Base-by-base conservation (phyloP, 2,888 invertebrate genomes). In the Diloba caeruleocephala region DNA sequence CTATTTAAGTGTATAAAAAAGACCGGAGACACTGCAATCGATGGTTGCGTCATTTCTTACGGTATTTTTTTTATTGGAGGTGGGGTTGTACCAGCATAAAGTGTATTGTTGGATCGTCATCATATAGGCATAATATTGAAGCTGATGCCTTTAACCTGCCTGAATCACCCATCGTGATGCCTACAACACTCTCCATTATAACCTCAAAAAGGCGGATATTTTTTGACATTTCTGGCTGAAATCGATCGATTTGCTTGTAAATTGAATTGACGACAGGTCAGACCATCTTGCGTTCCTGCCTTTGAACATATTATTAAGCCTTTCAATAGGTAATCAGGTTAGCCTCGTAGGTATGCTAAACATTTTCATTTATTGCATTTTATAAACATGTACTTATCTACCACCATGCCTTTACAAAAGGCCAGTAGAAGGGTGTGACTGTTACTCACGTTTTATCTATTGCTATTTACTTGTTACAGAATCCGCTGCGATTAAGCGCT, bases 191-290 rank as follows among this genome's bases (percentile, higher is more conserved):
- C 15, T 32, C 54, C 9, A 10, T 33, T 1, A 23, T 14, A 21
- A 12, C 37, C 7, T 26, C 34, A 6, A 42, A 17, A n/a, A 36
- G 31, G 10, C 46, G 48, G 9, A 8, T 57, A n/a, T 42, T 17
- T 5, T 23, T 57, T n/a, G n/a, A n/a, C n/a, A 10, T 57, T 48
- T 3, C 48, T 57, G 0, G 48, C 58, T 12, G 58, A 48, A 37
- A 42, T 48, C 23, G 48, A 57, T 12, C 32, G 55, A 19, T 17
- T 57, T 2, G 23, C 56, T 7, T 46, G 37, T 12, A 14, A 19
- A 10, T 17, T 33, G 9, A 14, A 57, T 2, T 26, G 25, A 6
- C 32, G 9, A 3, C 25, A 23, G n/a, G 8, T 45, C 25, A 13
- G 39, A 57, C 7, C 26, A 45, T n/a, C 19, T 55, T 12, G 45